Conservation (phyloP, 2,113 vertebrate species). For the Neolamprologus devosi region DNA sequence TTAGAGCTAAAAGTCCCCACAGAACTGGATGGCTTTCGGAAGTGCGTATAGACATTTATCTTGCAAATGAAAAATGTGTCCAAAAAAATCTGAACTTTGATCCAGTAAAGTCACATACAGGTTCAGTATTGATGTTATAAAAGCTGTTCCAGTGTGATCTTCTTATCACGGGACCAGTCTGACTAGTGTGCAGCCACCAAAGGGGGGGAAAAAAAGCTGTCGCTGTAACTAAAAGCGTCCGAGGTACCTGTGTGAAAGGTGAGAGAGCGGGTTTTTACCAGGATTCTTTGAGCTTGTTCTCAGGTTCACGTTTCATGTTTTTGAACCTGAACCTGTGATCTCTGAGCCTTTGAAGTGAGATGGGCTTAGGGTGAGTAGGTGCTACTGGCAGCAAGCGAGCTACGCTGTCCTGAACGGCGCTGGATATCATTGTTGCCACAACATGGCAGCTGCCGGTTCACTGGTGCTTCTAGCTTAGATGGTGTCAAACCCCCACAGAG, state of each 20-base stretch:
- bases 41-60: not conserved
- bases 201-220: not conserved
- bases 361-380: not conserved
- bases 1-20: not conserved
- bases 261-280: constrained; percentile 12
- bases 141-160: not conserved
- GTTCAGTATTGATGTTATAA: not conserved
- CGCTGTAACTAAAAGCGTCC: not conserved
- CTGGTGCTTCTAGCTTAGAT: not conserved
- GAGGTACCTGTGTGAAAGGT: constrained; percentile 37
- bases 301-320: constrained; percentile 50
- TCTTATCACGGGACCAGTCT: not conserved
- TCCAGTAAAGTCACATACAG: not conserved
- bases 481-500: constrained; percentile 19
- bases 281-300: constrained; percentile 46
- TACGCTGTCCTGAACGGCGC: not conserved
- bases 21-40: not conserved
- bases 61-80: not conserved
- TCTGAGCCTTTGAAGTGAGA: constrained; percentile 54
- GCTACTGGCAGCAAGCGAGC: constrained; percentile 8
- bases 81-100: not conserved
- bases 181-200: not conserved
- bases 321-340: constrained; percentile 44
- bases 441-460: constrained; percentile 9
- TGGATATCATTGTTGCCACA: constrained; percentile 40